Conservation (phyloP, 2,888 invertebrate genomes). For the Adineta ricciae region DNA sequence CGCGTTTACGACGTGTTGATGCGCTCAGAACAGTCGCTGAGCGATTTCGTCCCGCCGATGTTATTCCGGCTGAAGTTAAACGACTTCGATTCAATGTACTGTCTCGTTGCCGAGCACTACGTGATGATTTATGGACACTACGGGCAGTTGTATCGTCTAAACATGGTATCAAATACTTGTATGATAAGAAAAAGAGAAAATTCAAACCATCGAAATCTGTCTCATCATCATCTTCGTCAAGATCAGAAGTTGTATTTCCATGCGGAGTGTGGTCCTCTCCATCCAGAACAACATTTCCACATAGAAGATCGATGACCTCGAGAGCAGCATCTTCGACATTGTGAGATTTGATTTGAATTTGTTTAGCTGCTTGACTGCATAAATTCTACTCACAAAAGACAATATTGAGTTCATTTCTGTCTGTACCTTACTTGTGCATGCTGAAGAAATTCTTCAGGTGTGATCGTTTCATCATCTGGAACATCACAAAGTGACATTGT, state of each 20-base stretch:
- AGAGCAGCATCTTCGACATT: slow-evolving; percentile 66
- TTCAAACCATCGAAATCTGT: slow-evolving; percentile 26
- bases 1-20: slow-evolving; percentile 15
- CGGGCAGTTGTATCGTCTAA: not conserved
- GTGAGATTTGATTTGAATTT: slow-evolving; percentile 46
- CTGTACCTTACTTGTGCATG: slow-evolving; percentile 58
- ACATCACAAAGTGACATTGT: slow-evolving; percentile 68
- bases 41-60: not conserved
- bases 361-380: slow-evolving; percentile 46
- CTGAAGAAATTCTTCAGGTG: slow-evolving; percentile 72
- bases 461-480: slow-evolving; percentile 75
- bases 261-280: slow-evolving; percentile 39
- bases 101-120: not conserved
- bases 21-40: not conserved
- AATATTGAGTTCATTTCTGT: slow-evolving; percentile 28
- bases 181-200: not conserved
- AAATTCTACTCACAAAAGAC: slow-evolving; percentile 58
- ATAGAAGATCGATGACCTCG: slow-evolving; percentile 51
- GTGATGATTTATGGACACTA: not conserved
- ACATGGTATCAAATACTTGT: not conserved
- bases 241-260: not conserved
- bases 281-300: slow-evolving; percentile 50
- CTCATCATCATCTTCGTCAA: slow-evolving; percentile 36
- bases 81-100: not conserved
- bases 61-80: not conserved